Base-by-base conservation (phyloP, 2,113 vertebrate species). In the Corydoras maculifer region DNA sequence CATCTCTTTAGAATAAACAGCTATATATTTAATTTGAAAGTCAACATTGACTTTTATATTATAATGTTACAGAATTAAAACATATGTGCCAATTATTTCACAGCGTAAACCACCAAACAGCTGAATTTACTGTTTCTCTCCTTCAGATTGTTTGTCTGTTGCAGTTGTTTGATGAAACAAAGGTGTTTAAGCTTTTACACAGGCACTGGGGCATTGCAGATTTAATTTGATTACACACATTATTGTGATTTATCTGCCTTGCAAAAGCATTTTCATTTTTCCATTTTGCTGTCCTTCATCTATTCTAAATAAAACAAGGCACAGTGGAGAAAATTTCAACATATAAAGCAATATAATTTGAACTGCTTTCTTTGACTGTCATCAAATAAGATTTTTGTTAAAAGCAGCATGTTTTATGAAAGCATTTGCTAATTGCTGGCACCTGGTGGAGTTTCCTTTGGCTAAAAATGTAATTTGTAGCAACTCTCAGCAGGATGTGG, bases 381-480 rank as follows among this genome's bases (percentile, higher is more conserved):
- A 32, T 69, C 32, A 69, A 64, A 64, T 75, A 5, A 18, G 53
- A 29, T 30, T 64, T 69, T 63, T 29, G 68, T 62, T 74, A 60
- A 15, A 64, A 69, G 58, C 61, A 65, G 8, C 29, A 63, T 3
- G 58, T 75, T 35, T 65, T 12, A 75, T 50, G 48, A 11, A 65
- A 32, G 35, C 60, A 13, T 43, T 57, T 65, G 54, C 61, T 70
- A 69, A 50, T 75, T 69, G 68, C 69, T 65, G 50, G 35, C 14
- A 62, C 49, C 67, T 75, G 73, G 73, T 69, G 58, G 29, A 12
- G 51, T 53, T 53, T 14, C 51, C 9, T 12, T 59, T n/a, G 51
- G 62, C 14, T 58, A 68, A 53, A 51, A 74, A 74, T 64, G 60
- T 65, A 15, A 75, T 75, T 70, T 75, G 67, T 65, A 60, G 35